phyloP scores from a whole-genome alignment of 2,113 vertebrate genomes.

The Corvus moneduloides region DNA sequence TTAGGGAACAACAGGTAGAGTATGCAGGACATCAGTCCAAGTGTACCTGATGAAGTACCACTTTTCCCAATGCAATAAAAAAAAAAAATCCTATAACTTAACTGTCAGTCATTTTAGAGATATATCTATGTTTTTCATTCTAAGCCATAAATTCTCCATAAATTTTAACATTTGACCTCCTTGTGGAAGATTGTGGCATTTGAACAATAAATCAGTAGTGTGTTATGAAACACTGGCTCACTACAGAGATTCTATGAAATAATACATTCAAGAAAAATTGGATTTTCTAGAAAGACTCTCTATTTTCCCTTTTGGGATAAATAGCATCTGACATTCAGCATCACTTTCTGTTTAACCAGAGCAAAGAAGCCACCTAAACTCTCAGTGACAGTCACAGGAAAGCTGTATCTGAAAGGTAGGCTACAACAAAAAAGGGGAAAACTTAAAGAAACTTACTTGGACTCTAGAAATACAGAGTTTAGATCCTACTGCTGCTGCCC shows the following conservation, averaged over 20 bases:
- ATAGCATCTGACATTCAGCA: background rate
- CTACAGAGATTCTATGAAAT: background rate
- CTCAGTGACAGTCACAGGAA: background rate
- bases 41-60: background rate
- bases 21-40: background rate
- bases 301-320: background rate
- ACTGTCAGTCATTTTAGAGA: background rate
- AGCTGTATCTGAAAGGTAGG: background rate
- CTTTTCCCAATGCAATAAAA: background rate
- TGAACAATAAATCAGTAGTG: slow-evolving; percentile 54
- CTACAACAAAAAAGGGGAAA: background rate
- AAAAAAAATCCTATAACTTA: background rate
- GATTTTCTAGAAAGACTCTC: background rate
- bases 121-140: background rate
- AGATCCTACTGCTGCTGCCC: background rate
- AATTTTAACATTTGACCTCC: slow-evolving; percentile 28
- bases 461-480: background rate
- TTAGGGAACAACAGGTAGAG: background rate
- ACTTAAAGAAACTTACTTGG: background rate
- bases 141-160: slow-evolving; percentile 32
- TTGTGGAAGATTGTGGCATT: slow-evolving; percentile 12
- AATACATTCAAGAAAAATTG: slow-evolving; percentile 9
- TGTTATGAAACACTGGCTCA: slow-evolving; percentile 5
- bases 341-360: background rate
- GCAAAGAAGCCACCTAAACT: background rate